Evolutionary conservation across 1,140 invertebrate genomes (phyloP).

Genomic region (Achroia grisella): DNA sequence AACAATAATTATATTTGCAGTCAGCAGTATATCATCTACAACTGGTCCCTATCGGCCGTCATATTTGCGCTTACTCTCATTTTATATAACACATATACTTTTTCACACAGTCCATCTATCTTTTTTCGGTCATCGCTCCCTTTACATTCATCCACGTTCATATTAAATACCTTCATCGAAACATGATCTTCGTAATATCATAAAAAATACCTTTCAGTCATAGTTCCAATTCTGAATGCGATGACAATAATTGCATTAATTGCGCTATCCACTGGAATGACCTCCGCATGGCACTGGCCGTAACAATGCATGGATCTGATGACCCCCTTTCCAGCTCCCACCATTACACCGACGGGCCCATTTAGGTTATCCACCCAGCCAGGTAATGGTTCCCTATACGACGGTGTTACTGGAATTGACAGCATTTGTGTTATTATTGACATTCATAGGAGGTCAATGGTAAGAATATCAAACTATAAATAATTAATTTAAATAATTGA

Average conservation of each 20-base stretch:
- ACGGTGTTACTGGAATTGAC: conserved; percentile 71
- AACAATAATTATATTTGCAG: too few relatives aligned
- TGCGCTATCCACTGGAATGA: conserved; percentile 88
- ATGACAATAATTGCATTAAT: conserved; percentile 85
- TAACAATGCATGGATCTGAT: conserved; percentile 86
- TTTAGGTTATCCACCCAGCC: conserved; percentile 94
- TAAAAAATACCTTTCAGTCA: conserved; percentile 37
- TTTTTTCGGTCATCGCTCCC: too few relatives aligned
- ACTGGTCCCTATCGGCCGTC: too few relatives aligned
- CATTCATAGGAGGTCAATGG: background rate
- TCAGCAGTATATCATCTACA: too few relatives aligned
- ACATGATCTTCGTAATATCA: too few relatives aligned
- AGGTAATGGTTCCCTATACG: conserved; percentile 71
- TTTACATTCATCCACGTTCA: too few relatives aligned
- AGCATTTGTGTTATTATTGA: background rate
- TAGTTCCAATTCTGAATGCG: conserved; percentile 74
- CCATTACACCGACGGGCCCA: conserved; percentile 85
- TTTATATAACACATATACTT: too few relatives aligned
- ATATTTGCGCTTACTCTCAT: too few relatives aligned
- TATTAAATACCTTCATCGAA: too few relatives aligned
- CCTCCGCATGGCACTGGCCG: conserved; percentile 80
- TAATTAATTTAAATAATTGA: too few relatives aligned
- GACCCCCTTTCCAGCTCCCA: conserved; percentile 85
- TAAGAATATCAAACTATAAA: too few relatives aligned
- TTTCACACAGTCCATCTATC: too few relatives aligned